Base-by-base conservation (phyloP, 2,888 invertebrate genomes). In the Macaria notata region DNA sequence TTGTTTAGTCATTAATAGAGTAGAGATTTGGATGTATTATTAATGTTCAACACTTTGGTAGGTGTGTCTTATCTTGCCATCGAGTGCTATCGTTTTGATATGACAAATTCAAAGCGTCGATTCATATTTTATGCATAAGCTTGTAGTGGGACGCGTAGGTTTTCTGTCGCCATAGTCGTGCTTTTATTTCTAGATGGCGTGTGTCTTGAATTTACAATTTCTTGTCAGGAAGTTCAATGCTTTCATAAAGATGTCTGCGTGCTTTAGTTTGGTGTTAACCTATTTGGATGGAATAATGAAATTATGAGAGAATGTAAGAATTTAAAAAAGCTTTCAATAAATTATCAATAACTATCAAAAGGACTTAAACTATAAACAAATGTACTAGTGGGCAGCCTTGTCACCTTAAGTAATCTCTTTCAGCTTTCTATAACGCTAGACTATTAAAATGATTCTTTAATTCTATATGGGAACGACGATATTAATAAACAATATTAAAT, bases 61-160 rank as follows among this genome's bases (percentile, higher is more conserved):
- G 75, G 77, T 73, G 78, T 78, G 76, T 70, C 75, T 75, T 77
- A 77, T 79, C 75, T 64, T 69, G 70, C 66, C 70, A 77, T 77
- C 79, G 78, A 73, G 73, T 71, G 71, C 71, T 80, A 81, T 82
- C 79, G 68, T 76, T 78, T 76, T 73, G 81, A 84, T 83, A 82
- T 79, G 86, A 88, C 86, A 87, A 86, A 86, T 88, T 85, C 83
- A 83, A 84, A 82, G 80, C 73, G 76, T 70, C 76, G 73, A 79
- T 83, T 83, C 83, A 88, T 88, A 87, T 87, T 86, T 87, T 84
- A 88, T 88, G 83, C 84, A 87, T 86, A 77, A 84, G 68, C 67
- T 73, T 75, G 74, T 78, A 71, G 72, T 76, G 73, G 72, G 71
- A 67, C 70, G 74, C 71, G 73, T 71, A 69, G 68, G 68, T 64